Conservation (phyloP, 2,113 vertebrate genomes). For the Podilymbus podiceps region DNA sequence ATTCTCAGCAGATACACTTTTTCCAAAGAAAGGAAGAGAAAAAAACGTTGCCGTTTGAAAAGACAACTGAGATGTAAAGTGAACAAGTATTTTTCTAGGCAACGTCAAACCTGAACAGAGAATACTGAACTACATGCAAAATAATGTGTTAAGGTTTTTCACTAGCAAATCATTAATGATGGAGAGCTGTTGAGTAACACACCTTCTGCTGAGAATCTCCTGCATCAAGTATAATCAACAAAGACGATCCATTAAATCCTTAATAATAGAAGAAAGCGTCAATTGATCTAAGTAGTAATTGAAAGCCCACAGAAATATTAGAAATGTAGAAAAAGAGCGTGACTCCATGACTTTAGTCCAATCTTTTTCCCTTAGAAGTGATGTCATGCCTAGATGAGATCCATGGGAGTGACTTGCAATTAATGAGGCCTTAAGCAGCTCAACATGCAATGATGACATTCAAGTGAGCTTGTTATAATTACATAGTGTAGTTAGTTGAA, state of each 20-base stretch:
- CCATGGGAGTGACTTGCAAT: slow-evolving; percentile 23
- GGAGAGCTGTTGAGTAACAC: slow-evolving; percentile 2
- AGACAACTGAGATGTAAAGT: neutral
- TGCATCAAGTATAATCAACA: slow-evolving; percentile 38
- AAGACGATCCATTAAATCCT: slow-evolving; percentile 29
- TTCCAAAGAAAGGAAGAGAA: neutral
- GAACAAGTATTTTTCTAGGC: neutral
- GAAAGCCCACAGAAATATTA: slow-evolving; percentile 44
- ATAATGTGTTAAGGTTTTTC: neutral
- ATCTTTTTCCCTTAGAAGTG: neutral
- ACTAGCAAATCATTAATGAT: neutral
- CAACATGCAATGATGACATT: slow-evolving; percentile 19
- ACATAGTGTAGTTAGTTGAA: neutral
- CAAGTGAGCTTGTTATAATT: slow-evolving; percentile 40
- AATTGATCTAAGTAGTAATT: slow-evolving; percentile 52
- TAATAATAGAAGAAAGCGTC: slow-evolving; percentile 64
- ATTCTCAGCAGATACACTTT: neutral
- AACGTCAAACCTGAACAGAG: neutral
- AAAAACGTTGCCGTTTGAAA: neutral
- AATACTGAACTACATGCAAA: neutral
- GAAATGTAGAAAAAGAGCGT: slow-evolving; percentile 23
- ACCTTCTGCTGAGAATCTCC: slow-evolving; percentile 35
- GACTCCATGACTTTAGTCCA: neutral
- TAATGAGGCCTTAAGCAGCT: slow-evolving; percentile 32
- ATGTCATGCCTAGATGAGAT: slow-evolving; percentile 3